phyloP scores from a whole-genome alignment of 2,888 invertebrate genomes.

The Steinernema scapterisci region DNA sequence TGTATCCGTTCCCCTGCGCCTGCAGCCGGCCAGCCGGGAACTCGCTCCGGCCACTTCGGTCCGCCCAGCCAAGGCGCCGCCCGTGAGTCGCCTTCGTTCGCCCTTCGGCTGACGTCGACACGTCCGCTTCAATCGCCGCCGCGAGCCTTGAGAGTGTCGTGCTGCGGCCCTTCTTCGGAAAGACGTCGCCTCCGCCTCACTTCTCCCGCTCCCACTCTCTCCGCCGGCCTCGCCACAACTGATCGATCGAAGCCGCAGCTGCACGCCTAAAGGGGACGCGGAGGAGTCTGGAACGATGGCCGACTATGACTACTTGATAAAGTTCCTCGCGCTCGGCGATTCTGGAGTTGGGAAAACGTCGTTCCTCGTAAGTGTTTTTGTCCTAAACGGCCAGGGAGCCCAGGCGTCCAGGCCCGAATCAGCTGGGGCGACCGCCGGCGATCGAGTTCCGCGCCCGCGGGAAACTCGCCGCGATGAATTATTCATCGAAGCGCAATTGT shows the following conservation, averaged over 20 bases:
- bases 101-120: neutral
- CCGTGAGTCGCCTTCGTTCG: neutral
- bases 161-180: slow-evolving; percentile 30
- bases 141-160: slow-evolving; percentile 18
- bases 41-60: neutral
- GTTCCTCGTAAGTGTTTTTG: slow-evolving; percentile 71
- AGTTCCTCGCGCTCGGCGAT: slow-evolving; percentile 91
- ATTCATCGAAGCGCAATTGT: slow-evolving; percentile 5
- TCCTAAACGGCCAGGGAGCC: neutral
- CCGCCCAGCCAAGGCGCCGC: neutral
- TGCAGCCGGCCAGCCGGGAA: too few relatives aligned
- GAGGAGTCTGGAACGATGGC: slow-evolving; percentile 47
- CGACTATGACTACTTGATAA: slow-evolving; percentile 89
- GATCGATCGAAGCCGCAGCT: slow-evolving; percentile 5
- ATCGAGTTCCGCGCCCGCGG: neutral
- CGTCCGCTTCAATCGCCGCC: slow-evolving; percentile 8
- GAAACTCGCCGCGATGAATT: slow-evolving; percentile 22
- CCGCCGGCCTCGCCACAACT: neutral
- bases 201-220: neutral
- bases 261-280: neutral
- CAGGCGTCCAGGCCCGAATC: too few relatives aligned
- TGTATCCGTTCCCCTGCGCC: too few relatives aligned
- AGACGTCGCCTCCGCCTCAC: slow-evolving; percentile 25
- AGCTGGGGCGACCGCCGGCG: neutral
- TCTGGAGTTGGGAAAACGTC: slow-evolving; percentile 96